Conservation (phyloP, 2,113 vertebrate species). For the Poeciliopsis turrubarensis region DNA sequence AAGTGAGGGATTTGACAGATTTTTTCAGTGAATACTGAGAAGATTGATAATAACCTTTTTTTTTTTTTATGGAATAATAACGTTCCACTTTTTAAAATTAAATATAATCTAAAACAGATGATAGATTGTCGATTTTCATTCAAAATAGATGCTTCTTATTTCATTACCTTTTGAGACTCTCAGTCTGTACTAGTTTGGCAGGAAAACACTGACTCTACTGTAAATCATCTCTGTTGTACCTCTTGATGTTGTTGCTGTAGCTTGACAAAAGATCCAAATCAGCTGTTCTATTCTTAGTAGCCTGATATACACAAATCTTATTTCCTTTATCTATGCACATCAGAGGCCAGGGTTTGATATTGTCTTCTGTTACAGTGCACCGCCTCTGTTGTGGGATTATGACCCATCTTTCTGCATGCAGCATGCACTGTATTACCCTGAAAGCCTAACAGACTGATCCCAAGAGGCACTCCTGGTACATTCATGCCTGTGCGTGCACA, state of each 20-base stretch:
- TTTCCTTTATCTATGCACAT: constrained; percentile 38
- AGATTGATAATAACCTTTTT: not conserved
- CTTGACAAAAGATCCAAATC: constrained; percentile 20
- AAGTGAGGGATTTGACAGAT: not conserved
- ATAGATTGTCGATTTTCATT: not conserved
- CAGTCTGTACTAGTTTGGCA: not conserved
- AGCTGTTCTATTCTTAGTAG: constrained; percentile 31
- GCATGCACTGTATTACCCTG: constrained; percentile 38
- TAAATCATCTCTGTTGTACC: not conserved
- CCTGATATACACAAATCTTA: constrained; percentile 35
- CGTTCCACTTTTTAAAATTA: not conserved
- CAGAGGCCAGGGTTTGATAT: constrained; percentile 23
- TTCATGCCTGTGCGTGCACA: constrained; percentile 22
- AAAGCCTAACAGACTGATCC: constrained; percentile 38
- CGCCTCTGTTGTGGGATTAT: constrained; percentile 34
- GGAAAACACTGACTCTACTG: no score
- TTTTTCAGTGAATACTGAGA: not conserved
- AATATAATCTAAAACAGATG: not conserved
- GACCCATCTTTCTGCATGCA: constrained; percentile 32
- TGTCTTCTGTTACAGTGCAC: constrained; percentile 39
- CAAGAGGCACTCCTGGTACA: constrained; percentile 40
- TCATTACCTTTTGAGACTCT: no score
- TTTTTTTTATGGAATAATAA: not conserved
- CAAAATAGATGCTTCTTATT: no score
- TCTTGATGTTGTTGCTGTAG: constrained; percentile 19